Conservation (phyloP, 2,888 invertebrate genomes). For the Erebia palarica region DNA sequence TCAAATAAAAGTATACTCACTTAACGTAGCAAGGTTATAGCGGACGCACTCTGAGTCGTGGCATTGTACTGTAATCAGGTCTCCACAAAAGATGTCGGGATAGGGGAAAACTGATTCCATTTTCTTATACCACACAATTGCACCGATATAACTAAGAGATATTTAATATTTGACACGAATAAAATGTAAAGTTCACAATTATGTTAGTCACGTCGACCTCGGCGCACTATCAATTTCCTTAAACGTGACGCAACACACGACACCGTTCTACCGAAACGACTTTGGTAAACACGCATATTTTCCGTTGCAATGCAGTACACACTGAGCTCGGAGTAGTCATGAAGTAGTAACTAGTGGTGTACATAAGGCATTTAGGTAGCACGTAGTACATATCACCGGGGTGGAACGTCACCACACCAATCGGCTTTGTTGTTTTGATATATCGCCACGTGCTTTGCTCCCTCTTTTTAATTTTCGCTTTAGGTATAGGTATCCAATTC, state of each 20-base stretch:
- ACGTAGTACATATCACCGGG: constrained; percentile 82
- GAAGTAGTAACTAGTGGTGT: constrained; percentile 82
- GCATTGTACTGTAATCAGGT: constrained; percentile 77
- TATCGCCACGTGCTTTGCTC: constrained; percentile 78
- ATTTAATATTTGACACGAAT: constrained; percentile 58
- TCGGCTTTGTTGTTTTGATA: constrained; percentile 82
- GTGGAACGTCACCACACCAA: constrained; percentile 81
- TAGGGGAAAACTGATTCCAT: constrained; percentile 67
- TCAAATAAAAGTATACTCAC: constrained; percentile 73
- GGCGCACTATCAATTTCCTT: constrained; percentile 81
- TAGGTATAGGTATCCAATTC: constrained; percentile 38
- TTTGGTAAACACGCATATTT: constrained; percentile 83
- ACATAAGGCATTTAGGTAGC: constrained; percentile 83
- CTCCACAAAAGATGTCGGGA: constrained; percentile 74
- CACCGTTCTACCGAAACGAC: constrained; percentile 82
- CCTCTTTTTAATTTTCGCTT: constrained; percentile 57
- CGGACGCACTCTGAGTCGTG: constrained; percentile 72
- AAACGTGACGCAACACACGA: constrained; percentile 81
- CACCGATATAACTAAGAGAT: constrained; percentile 52
- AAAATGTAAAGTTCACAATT: constrained; percentile 68
- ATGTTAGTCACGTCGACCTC: constrained; percentile 81
- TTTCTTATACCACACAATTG: constrained; percentile 60
- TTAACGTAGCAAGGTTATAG: constrained; percentile 77
- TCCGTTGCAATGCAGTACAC: constrained; percentile 83
- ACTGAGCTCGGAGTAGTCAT: constrained; percentile 83